These are phyloP conservation scores for Geopemphigus sp. DNA, from an alignment of 1,140 invertebrate genomes.

Conservation along the genomic window DNA sequence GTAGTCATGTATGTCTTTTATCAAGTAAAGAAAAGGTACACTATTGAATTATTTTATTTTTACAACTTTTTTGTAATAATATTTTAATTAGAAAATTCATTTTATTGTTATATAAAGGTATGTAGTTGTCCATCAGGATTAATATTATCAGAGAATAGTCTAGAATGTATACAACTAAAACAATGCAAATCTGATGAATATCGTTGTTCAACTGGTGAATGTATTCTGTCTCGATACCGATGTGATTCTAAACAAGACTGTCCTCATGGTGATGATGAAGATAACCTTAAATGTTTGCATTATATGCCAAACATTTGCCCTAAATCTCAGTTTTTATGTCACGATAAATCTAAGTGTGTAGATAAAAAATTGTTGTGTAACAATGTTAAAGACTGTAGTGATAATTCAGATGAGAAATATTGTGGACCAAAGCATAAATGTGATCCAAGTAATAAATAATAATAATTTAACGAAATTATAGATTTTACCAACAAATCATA, in stretches of 20 bases:
- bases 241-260: slow-evolving; percentile 66
- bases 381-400: slow-evolving; percentile 52
- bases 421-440: not conserved
- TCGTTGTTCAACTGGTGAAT: slow-evolving; percentile 53
- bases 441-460: slow-evolving; percentile 27
- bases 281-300: slow-evolving; percentile 54
- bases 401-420: slow-evolving; percentile 53
- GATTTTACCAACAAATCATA: not conserved
- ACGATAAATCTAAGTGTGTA: slow-evolving; percentile 57
- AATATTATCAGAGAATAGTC: slow-evolving; percentile 57
- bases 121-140: slow-evolving; percentile 66
- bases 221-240: slow-evolving; percentile 52
- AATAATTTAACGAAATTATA: not conserved
- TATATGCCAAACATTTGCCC: slow-evolving; percentile 55
- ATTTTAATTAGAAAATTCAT: not conserved
- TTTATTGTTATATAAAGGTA: slow-evolving; percentile 53
- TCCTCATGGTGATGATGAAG: slow-evolving; percentile 63
- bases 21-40: slow-evolving; percentile 42
- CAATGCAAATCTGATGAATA: slow-evolving; percentile 53
- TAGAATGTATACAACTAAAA: slow-evolving; percentile 57
- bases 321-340: slow-evolving; percentile 61
- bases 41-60: slow-evolving; percentile 20
- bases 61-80: slow-evolving; percentile 53
- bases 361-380: slow-evolving; percentile 51
- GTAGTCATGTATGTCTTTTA: slow-evolving; percentile 52